Evolutionary conservation across 92 coral and sea anemone genomes (phyloP).

Genomic region (Parazoanthus atlanticus): DNA sequence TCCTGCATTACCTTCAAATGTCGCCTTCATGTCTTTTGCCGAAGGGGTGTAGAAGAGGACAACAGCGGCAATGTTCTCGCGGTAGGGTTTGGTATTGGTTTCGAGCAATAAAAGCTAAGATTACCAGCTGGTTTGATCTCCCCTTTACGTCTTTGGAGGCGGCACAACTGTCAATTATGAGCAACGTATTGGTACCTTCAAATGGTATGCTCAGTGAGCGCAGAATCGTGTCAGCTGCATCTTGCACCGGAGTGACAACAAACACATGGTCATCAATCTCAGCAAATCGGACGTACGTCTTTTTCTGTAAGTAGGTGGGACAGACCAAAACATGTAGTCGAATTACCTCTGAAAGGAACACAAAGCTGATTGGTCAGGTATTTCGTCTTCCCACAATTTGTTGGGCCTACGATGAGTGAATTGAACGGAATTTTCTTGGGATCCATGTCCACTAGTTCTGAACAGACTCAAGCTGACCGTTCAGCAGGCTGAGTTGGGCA

Average conservation of each 20-base stretch:
- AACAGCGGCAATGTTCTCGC: too few species aligned
- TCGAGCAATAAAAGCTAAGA: neutral
- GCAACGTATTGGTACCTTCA: neutral
- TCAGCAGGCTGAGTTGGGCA: too few species aligned
- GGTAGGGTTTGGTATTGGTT: too few species aligned
- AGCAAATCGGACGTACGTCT: neutral
- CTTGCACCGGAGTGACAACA: neutral
- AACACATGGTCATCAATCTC: neutral
- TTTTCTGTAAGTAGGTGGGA: neutral
- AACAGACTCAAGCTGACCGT: too few species aligned
- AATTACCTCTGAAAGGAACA: neutral
- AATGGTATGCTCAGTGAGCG: neutral
- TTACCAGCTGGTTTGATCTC: neutral
- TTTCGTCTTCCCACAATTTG: neutral
- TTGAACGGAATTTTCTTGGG: too few species aligned
- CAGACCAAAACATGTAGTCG: neutral
- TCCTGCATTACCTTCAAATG: too few species aligned
- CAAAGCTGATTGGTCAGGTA: neutral
- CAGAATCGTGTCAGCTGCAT: neutral
- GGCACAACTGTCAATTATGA: neutral
- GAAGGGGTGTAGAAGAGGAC: too few species aligned
- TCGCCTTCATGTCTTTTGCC: too few species aligned
- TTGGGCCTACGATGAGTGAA: neutral
- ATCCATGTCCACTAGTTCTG: too few species aligned
- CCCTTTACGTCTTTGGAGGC: too few species aligned